Evolutionary conservation across 2,797 vertebrate genomes (phyloP).

Genomic region (Anguilla marmorata): DNA sequence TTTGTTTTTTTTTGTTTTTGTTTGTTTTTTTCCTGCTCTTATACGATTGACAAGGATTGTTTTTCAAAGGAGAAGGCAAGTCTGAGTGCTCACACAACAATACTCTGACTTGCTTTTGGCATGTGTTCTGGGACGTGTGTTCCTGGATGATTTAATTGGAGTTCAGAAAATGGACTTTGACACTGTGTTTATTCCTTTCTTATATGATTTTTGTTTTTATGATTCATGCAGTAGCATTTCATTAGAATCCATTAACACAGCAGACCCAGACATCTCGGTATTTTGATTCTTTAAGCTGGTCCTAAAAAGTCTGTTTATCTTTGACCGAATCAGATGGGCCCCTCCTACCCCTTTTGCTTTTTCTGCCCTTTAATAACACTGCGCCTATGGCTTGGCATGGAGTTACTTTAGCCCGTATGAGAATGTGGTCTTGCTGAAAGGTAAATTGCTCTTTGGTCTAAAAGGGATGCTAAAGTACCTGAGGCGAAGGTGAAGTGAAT

Average conservation of each 20-base stretch:
- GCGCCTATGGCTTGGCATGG: slow-evolving; percentile 61
- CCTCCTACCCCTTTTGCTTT: slow-evolving; percentile 11
- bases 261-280: not conserved
- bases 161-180: not conserved
- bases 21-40: no score
- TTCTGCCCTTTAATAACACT: slow-evolving; percentile 47
- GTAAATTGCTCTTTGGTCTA: slow-evolving; percentile 74
- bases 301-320: not conserved
- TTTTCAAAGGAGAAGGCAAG: not conserved
- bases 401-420: slow-evolving; percentile 49
- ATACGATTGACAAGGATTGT: not conserved
- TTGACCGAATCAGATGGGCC: slow-evolving; percentile 38
- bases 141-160: not conserved
- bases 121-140: not conserved
- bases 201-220: not conserved
- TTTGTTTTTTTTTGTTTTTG: not conserved
- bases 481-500: slow-evolving; percentile 16
- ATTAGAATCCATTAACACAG: no score
- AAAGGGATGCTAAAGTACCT: slow-evolving; percentile 60
- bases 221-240: not conserved
- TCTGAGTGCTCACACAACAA: not conserved
- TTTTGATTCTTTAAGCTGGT: not conserved
- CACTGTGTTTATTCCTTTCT: not conserved
- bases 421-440: slow-evolving; percentile 70
- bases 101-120: not conserved